Evolutionary conservation across 2,113 vertebrate genomes (phyloP).

Genomic region (Sturnus vulgaris): DNA sequence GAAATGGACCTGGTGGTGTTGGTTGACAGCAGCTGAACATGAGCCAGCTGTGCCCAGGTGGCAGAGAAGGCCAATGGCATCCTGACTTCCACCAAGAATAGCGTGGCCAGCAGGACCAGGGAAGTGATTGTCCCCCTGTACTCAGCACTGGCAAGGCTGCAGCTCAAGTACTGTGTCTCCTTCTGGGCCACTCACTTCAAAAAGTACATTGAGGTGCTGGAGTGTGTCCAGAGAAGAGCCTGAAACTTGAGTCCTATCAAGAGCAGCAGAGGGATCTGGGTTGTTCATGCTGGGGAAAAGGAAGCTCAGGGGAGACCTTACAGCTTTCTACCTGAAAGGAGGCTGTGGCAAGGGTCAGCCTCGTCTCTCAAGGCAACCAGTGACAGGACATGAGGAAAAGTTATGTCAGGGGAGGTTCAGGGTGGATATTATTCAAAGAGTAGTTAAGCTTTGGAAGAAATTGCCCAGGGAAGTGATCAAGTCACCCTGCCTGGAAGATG

Average conservation of each 20-base stretch:
- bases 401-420: not conserved
- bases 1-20: not conserved
- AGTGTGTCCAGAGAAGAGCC: not conserved
- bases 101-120: not conserved
- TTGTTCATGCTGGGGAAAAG: not conserved
- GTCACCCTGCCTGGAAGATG: not conserved
- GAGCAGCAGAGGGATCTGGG: not conserved
- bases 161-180: not conserved
- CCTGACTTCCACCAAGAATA: not conserved
- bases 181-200: not conserved
- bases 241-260: not conserved
- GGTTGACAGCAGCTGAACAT: not conserved
- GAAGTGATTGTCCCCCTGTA: not conserved
- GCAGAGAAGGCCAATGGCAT: not conserved
- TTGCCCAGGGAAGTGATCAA: not conserved
- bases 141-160: no score
- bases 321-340: not conserved
- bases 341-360: not conserved
- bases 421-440: not conserved
- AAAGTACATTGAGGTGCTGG: not conserved
- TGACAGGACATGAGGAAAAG: not conserved
- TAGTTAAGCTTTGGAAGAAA: not conserved
- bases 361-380: not conserved
- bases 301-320: not conserved
- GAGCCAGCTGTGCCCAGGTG: not conserved